A percentile compares a stretch with the other conserved stretches of the same genome.
Conservation (phyloP, 2,797 vertebrate species). For the Perodicticus potto region DNA sequence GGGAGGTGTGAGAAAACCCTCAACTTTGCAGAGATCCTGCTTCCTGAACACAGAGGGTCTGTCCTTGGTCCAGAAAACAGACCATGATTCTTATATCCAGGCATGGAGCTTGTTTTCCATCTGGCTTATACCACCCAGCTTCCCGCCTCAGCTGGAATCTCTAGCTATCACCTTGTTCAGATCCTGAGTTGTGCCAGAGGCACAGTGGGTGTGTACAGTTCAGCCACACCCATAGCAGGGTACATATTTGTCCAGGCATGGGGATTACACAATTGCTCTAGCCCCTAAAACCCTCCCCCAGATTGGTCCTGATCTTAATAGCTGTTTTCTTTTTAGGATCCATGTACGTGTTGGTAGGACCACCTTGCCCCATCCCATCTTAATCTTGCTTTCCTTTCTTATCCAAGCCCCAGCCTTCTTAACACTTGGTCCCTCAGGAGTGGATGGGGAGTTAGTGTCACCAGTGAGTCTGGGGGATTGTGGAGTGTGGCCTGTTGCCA, state of each 20-base stretch:
- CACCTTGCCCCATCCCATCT: background rate
- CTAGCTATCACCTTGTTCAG: background rate
- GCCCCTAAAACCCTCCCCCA: background rate
- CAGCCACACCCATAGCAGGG: background rate
- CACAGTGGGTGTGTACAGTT: background rate
- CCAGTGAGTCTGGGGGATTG: background rate
- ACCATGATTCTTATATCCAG: background rate
- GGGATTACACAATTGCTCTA: background rate
- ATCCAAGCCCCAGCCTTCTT: background rate
- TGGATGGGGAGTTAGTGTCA: background rate
- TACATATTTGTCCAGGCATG: background rate
- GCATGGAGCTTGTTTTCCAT: background rate
- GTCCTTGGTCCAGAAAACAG: constrained; percentile 26
- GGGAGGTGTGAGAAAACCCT: background rate
- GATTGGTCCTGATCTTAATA: background rate
- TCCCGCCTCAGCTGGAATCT: background rate
- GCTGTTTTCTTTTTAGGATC: background rate
- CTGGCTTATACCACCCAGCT: background rate
- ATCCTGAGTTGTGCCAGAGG: background rate
- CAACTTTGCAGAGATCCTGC: background rate
- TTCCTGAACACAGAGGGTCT: background rate
- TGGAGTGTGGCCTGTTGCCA: background rate
- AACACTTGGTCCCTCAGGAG: background rate
- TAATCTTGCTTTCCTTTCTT: background rate
- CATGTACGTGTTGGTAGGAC: background rate